These are phyloP conservation scores for Athripsodes cinereus DNA, from an alignment of 2,888 invertebrate genomes.

Conservation along the genomic window DNA sequence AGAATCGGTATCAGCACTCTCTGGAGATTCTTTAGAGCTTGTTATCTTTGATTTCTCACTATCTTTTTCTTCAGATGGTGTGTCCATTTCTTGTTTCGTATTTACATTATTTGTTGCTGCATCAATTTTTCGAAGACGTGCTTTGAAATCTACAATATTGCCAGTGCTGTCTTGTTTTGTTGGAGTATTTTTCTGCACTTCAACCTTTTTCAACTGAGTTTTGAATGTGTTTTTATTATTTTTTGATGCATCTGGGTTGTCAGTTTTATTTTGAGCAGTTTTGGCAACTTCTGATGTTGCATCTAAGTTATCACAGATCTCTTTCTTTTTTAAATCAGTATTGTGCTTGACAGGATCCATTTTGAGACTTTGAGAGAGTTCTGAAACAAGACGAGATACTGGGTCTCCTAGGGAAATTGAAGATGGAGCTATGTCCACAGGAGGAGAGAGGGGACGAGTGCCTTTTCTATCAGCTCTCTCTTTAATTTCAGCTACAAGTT, in stretches of 20 bases:
- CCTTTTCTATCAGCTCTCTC: conserved; percentile 66
- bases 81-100: conserved; percentile 36
- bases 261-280: conserved; percentile 32
- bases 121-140: conserved; percentile 76
- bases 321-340: conserved; percentile 17
- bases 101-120: conserved; percentile 39
- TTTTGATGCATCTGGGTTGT: conserved; percentile 28
- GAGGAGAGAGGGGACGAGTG: conserved; percentile 48
- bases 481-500: conserved; percentile 78
- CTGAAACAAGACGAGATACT: conserved; percentile 73
- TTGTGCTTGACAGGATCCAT: conserved; percentile 40
- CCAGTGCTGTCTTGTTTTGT: conserved; percentile 38
- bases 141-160: conserved; percentile 77
- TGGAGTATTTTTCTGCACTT: conserved; percentile 36
- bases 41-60: conserved; percentile 34
- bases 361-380: conserved; percentile 78
- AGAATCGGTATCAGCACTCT: conserved; percentile 36
- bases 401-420: conserved; percentile 57
- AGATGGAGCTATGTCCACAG: conserved; percentile 30
- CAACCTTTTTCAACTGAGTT: conserved; percentile 69
- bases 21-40: conserved; percentile 31
- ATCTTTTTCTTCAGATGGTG: conserved; percentile 34
- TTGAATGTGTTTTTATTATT: conserved; percentile 51
- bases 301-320: neutral
- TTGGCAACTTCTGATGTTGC: conserved; percentile 31